Evolutionary conservation across 2,113 vertebrate genomes (phyloP), one percentile per base, ranked within the genome.

Genomic region (Hystrix cristata): DNA sequence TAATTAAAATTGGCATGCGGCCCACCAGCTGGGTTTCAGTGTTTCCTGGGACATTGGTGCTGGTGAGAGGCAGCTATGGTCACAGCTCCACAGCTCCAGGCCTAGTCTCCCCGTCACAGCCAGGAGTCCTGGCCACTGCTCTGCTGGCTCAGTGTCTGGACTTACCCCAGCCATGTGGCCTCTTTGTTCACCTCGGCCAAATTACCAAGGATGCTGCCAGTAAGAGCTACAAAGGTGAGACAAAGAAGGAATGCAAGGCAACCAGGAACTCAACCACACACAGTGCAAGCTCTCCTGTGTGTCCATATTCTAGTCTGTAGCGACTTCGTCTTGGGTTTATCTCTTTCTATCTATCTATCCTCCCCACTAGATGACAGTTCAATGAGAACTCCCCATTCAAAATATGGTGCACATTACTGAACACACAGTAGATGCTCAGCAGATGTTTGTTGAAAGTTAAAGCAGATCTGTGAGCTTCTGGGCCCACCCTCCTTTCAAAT

Each of bases 1-100:
- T 96, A 89, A 97, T 96, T 95, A 62, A 72, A 91, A 80, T 31
- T 74, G 96, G 93, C 86, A 1, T 0, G 57, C 19, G 0, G 81
- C 76, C n/a, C 3, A 13, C 91, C 29, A 11, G 64, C 1, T 29
- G 93, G 59, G 18, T 67, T 65, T 27, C 2, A 1, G 67, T 5
- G 51, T n/a, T 96, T 90, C 88, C 78, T 4, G 90, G 90, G 90
- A 64, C 51, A 8, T 31, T 9, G 3, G 2, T 19, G n/a, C 29
- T 8, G 29, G 51, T 1, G 64, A 71, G 8, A 57, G 72, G 60
- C 19, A 3, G 27, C 46, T 57, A 19, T 4, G 8, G n/a, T 55
- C 34, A 16, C 25, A 67, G 2, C 34, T 23, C 4, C 51, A 31
- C 25, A 67, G 2, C 34, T 23, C 4, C 51, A 31, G 78, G 12